phyloP scores from a whole-genome alignment of 2,888 invertebrate species.

The Macrosiphum euphorbiae region DNA sequence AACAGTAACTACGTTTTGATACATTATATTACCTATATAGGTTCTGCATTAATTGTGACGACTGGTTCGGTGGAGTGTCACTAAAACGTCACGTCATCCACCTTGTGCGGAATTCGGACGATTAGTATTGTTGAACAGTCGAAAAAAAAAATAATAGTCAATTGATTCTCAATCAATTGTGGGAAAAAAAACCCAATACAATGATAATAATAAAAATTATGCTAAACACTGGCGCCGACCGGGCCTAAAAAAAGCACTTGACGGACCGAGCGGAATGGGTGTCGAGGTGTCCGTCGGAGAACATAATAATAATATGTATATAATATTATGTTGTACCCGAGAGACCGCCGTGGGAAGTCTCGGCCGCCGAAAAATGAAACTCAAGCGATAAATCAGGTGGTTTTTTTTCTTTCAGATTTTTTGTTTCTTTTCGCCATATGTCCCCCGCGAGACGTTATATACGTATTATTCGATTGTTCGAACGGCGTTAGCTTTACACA shows the following conservation, averaged over 20 bases:
- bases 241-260: constrained; percentile 10
- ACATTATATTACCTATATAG: background rate
- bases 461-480: background rate
- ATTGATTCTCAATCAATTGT: background rate
- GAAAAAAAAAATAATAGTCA: background rate
- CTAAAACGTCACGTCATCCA: background rate
- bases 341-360: constrained; percentile 15
- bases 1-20: background rate
- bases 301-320: background rate
- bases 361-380: background rate
- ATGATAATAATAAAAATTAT: constrained; percentile 16
- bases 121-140: background rate
- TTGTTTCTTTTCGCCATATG: constrained; percentile 4
- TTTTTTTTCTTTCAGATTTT: background rate
- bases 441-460: background rate
- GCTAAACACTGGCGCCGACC: constrained; percentile 51
- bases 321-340: background rate
- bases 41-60: background rate
- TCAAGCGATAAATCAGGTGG: constrained; percentile 13
- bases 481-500: background rate
- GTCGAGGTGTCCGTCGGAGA: constrained; percentile 30
- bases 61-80: background rate
- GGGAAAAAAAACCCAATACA: background rate
- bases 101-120: background rate
- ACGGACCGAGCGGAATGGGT: constrained; percentile 21